Base-by-base conservation (phyloP, 53 echinoderm and acorn worm species). In the Arbacia lixula region DNA sequence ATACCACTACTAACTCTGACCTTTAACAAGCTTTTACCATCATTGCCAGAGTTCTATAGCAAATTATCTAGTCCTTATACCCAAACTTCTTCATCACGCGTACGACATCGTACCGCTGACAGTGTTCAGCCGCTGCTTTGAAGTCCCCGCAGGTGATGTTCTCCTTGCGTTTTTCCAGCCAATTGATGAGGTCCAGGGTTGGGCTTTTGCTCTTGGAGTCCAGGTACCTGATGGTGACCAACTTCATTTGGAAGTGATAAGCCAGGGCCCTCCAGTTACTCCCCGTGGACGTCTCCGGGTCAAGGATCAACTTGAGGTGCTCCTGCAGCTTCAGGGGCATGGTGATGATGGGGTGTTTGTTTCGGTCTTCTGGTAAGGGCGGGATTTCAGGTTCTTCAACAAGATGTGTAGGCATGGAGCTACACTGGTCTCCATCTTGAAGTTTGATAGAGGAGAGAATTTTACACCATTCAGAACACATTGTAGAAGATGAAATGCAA, bases 21-120 rank as follows among this genome's bases (percentile, higher is more conserved):
- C n/a, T n/a, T n/a, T n/a, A n/a, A n/a, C n/a, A n/a, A n/a, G n/a
- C n/a, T n/a, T n/a, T n/a, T n/a, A n/a, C n/a, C n/a, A n/a, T n/a
- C n/a, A n/a, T n/a, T n/a, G n/a, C n/a, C n/a, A n/a, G n/a, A n/a
- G n/a, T n/a, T n/a, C n/a, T n/a, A n/a, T n/a, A n/a, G n/a, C n/a
- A n/a, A n/a, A n/a, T n/a, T 10, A 46, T 46, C 14, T 46, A 46
- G 46, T 46, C 14, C 20, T 21, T 14, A 77, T 77, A 77, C 1
- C 40, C 9, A 17, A 77, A 77, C 19, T 58, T 77, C 33, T 33
- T n/a, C 77, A 77, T 77, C 43, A 37, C 40, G 24, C 77, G 35
- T 56, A 77, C 77, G 12, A 77, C 77, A 77, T 77, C 77, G 4
- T 57, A 19, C n/a, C 77, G 77, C 27, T 77, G 77, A 58, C 27